Conservation (phyloP, 1,140 invertebrate genomes). For the Popillia japonica region DNA sequence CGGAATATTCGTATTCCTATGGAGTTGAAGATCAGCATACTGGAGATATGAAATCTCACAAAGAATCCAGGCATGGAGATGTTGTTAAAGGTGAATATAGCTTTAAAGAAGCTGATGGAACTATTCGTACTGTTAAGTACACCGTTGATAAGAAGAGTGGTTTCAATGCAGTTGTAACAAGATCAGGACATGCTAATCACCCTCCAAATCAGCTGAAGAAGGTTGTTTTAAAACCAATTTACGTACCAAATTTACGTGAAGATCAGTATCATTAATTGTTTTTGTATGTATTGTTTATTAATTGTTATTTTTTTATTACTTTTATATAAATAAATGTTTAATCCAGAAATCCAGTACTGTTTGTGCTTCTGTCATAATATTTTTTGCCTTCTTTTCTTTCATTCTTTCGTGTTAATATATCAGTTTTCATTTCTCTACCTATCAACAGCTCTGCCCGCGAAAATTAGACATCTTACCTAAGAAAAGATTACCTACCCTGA, state of each 20-base stretch:
- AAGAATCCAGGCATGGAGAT: conserved; percentile 71
- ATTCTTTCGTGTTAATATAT: no score
- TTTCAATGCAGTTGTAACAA: conserved; percentile 77
- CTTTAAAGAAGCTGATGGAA: conserved; percentile 80
- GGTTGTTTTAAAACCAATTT: neutral
- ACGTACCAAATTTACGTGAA: neutral
- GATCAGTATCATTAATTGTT: neutral
- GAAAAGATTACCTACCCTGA: no score
- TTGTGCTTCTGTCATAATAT: no score
- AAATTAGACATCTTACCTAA: no score
- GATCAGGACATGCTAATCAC: conserved; percentile 65
- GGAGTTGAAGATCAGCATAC: conserved; percentile 75
- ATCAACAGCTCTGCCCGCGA: no score
- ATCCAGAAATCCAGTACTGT: no score
- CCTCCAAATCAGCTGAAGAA: conserved; percentile 4
- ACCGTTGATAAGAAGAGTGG: conserved; percentile 78
- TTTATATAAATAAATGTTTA: neutral
- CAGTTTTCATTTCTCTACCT: no score
- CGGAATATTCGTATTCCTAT: conserved; percentile 77
- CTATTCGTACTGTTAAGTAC: conserved; percentile 78
- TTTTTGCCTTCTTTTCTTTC: no score
- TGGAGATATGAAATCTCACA: conserved; percentile 74
- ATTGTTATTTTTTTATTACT: neutral
- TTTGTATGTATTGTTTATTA: neutral
- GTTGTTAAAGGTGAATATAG: conserved; percentile 78